Evolutionary conservation across 2,113 vertebrate genomes (phyloP), one percentile per base, ranked within the genome.

Genomic region (Ascaphus truei): DNA sequence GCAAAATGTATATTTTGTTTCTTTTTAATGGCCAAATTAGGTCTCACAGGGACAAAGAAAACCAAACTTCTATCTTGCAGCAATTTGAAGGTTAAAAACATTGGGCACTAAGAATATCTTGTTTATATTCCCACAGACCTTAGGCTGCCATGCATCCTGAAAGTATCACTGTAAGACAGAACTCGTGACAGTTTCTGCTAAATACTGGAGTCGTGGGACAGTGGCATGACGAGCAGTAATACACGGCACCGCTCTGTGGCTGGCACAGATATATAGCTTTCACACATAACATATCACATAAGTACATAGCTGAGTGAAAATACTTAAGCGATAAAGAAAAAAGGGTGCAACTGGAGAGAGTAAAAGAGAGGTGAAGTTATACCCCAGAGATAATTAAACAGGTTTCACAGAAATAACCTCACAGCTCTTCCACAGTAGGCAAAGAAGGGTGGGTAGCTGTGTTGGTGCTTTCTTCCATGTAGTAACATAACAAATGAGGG

Each of bases 81-180:
- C 12, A 45, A 43, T 36, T 10, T n/a, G 12, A 43, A 26, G 22
- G 47, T n/a, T n/a, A 1, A 30, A 8, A 27, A 16, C 26, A 43
- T 31, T 47, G 27, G 37, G 30, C 26, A 47, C 29, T 3, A n/a
- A 57, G 31, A 4, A 22, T 57, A 18, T 57, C 16, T 36, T 60
- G 59, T 47, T 62, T 62, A 30, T 62, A 22, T 62, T 62, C 41
- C 59, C 59, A 47, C 59, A 47, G 59, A 13, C 59, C 39, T 39
- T 5, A 20, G 51, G 23, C 39, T 47, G 25, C 27, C 39, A 15
- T 20, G 27, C 41, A 47, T 45, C 15, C 41, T 29, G 11, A 7
- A 18, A 47, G 59, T 7, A 26, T 15, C 16, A 11, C 33, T 22
- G 3, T 39, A 18, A 62, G 27, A 43, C 61, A 58, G 33, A 9